Evolutionary conservation across 2,113 vertebrate genomes (phyloP).

Genomic region (Vulpes vulpes): DNA sequence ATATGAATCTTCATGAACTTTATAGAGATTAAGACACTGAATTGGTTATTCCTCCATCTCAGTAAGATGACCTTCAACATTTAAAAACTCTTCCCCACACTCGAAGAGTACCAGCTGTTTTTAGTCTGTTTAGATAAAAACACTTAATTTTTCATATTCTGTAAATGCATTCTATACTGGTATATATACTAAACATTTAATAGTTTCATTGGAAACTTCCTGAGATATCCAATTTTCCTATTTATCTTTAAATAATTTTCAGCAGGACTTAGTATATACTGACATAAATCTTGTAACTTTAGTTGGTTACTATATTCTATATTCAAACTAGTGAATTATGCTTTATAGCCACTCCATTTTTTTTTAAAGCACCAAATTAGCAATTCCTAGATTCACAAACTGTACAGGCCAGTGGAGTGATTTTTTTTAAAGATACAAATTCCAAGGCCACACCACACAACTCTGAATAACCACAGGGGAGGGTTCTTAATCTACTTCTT

Average conservation of each 20-base stretch:
- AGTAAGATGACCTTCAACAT: not conserved
- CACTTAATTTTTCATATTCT: conserved; percentile 52
- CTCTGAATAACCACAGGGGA: not conserved
- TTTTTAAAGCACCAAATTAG: not conserved
- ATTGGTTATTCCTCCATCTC: not conserved
- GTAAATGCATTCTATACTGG: conserved; percentile 24
- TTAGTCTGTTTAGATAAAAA: conserved; percentile 5
- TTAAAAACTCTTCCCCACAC: not conserved
- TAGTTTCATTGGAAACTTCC: not conserved
- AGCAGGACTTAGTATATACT: not conserved
- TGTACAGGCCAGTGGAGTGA: not conserved
- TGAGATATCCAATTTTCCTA: conserved; percentile 7
- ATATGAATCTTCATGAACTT: not conserved
- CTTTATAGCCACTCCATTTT: not conserved
- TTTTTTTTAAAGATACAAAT: not conserved
- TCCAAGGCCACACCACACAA: not conserved
- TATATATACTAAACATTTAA: not conserved
- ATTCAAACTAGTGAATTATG: not conserved
- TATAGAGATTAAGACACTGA: conserved; percentile 42
- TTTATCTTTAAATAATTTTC: conserved; percentile 50
- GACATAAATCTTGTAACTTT: not conserved
- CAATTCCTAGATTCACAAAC: not conserved
- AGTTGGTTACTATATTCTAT: not conserved
- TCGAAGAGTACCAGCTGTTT: not conserved
- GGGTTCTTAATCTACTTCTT: not conserved